These are phyloP conservation scores for Bombus superbus DNA, from an alignment of 1,140 invertebrate genomes.

Conservation along the genomic window DNA sequence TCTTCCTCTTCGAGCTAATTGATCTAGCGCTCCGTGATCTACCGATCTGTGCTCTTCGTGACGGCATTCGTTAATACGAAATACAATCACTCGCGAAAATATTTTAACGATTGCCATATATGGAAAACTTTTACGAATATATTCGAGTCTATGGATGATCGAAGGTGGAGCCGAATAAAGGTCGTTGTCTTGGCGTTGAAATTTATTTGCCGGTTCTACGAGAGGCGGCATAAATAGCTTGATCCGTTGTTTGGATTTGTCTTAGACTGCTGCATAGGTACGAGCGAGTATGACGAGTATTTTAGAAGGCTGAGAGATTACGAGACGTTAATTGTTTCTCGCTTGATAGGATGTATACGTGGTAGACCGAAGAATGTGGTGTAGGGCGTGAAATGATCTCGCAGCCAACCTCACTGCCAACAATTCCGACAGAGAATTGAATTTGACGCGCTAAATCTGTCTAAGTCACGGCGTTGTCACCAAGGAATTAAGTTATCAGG, in stretches of 20 bases:
- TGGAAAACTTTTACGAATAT: not conserved
- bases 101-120: not conserved
- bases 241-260: too few species aligned
- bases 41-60: too few species aligned
- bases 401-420: conserved; percentile 24
- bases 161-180: too few species aligned
- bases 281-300: not conserved
- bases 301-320: not conserved
- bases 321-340: conserved; percentile 15
- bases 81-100: not conserved
- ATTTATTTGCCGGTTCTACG: not conserved
- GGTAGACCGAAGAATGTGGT: not conserved
- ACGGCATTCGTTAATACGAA: not conserved
- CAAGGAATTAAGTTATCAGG: conserved; percentile 1
- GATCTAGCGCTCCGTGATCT: conserved; percentile 25
- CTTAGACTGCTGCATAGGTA: too few species aligned
- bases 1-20: conserved; percentile 40
- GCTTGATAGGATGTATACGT: not conserved
- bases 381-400: not conserved
- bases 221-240: not conserved
- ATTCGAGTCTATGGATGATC: not conserved
- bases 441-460: conserved; percentile 21
- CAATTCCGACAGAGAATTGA: conserved; percentile 30
- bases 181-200: not conserved
- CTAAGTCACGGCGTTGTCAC: not conserved